Conservation (phyloP, 53 echinoderm and acorn worm genomes). For the Echinometra lucunter region DNA sequence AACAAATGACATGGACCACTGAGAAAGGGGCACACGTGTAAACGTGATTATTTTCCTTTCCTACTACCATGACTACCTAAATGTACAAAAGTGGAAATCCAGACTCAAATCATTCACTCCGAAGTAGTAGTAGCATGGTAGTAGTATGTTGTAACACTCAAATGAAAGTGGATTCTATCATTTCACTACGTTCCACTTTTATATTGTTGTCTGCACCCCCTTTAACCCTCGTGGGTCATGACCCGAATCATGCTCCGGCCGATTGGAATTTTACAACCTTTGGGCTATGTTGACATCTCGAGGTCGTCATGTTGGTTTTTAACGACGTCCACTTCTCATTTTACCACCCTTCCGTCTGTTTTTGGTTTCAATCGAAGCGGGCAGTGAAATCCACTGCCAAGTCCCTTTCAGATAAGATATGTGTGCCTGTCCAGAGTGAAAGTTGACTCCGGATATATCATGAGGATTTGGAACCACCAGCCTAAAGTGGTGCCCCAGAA, state of each 20-base stretch:
- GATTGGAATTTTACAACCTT: slow-evolving; percentile 69
- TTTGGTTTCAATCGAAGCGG: slow-evolving; percentile 27
- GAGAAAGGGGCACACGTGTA: background rate
- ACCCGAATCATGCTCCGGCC: slow-evolving; percentile 65
- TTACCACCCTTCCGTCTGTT: slow-evolving; percentile 64
- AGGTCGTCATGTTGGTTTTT: slow-evolving; percentile 69
- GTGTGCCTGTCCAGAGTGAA: background rate
- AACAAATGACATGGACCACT: background rate
- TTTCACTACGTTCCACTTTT: no score
- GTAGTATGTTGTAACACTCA: no score
- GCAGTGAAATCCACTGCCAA: background rate
- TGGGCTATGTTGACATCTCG: slow-evolving; percentile 62
- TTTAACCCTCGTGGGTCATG: slow-evolving; percentile 50
- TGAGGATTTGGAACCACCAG: no score
- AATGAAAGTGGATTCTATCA: no score
- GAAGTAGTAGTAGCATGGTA: no score
- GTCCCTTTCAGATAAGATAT: background rate
- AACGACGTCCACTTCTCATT: slow-evolving; percentile 69
- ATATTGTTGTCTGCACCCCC: background rate
- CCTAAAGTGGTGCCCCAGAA: no score
- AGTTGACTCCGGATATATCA: no score
- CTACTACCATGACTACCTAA: no score
- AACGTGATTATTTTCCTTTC: background rate
- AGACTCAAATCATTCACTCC: no score
- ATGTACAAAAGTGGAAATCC: no score